Evolutionary conservation across 1,140 invertebrate species (phyloP).

Genomic region (Meloidogyne chitwoodi): DNA sequence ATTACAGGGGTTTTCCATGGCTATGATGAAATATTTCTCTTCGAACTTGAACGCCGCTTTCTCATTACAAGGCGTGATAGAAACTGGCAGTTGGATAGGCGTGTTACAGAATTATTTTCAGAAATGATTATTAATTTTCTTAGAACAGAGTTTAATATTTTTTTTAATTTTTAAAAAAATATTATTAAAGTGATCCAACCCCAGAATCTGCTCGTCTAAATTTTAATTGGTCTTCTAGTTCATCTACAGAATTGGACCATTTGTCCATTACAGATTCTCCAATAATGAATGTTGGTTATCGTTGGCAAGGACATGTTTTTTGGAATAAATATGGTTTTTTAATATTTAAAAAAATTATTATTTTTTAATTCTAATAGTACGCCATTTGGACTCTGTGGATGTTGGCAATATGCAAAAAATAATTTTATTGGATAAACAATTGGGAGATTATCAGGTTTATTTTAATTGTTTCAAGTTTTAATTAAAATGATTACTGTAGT

Average conservation of each 20-base stretch:
- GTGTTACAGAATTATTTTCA: conserved; percentile 58
- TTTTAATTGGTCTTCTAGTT: conserved; percentile 56
- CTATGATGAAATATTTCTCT: conserved; percentile 57
- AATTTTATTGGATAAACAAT: conserved; percentile 54
- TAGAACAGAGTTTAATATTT: conserved; percentile 32
- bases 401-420: conserved; percentile 58
- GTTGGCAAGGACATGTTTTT: conserved; percentile 56
- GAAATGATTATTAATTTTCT: conserved; percentile 57
- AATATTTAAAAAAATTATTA: too few relatives aligned
- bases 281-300: conserved; percentile 46
- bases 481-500: conserved; percentile 22
- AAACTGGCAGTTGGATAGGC: conserved; percentile 58
- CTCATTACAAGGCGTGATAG: conserved; percentile 48
- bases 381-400: conserved; percentile 56
- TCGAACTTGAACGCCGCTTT: conserved; percentile 57
- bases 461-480: neutral
- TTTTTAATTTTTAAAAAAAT: neutral
- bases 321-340: conserved; percentile 35
- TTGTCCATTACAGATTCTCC: conserved; percentile 58
- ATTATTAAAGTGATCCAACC: conserved; percentile 50
- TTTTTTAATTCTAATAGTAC: conserved; percentile 48
- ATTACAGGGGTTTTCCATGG: conserved; percentile 56
- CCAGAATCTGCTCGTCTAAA: conserved; percentile 50
- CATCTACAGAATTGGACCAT: conserved; percentile 44
- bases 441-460: conserved; percentile 57